Evolutionary conservation across 2,797 vertebrate genomes (phyloP), one percentile per base, ranked within the genome.

Genomic region (Hypotaenidia philippensis): DNA sequence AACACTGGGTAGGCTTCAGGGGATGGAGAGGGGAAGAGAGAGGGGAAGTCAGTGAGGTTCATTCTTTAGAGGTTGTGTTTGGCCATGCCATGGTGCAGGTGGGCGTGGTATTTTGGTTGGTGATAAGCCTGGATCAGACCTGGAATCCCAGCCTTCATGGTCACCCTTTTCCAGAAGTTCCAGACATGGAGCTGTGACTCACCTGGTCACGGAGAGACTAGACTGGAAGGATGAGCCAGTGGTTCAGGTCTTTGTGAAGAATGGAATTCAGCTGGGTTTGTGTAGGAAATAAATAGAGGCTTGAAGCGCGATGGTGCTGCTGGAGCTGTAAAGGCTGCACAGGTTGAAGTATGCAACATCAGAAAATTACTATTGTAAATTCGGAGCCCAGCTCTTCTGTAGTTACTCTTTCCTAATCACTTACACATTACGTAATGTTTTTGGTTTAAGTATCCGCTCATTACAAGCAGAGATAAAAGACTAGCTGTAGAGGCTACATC

Each of bases 401-500:
- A 55, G 56, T 87, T 90, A 64, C n/a, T 91, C 17, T 49, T 22
- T 89, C 92, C 78, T 61, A 12, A 74, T 93, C 68, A 45, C 3
- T 93, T 84, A 45, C 5, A 16, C 61, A 69, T 82, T 94, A 47
- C 41, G 59, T 83, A 89, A 80, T 57, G 31, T 6, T 75, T 89
- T 74, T 74, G 63, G 76, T 63, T 87, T 83, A 82, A 90, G 68
- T 53, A 75, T 95, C 74, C 13, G 4, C 72, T 97, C 82, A 45
- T 90, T 91, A 47, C 87, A 93, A 93, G 91, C 55, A 57, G n/a
- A 95, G 90, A 96, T 96, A 93, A 97, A 94, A 97, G 95, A 96
- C 88, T 87, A 84, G 87, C 94, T 96, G 86, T 78, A 19, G 75
- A 95, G 94, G 89, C 96, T 98, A 90, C 97, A 97, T 98, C 97